Conservation (phyloP, 2,888 invertebrate genomes). For the Chymomyza caudatula region DNA sequence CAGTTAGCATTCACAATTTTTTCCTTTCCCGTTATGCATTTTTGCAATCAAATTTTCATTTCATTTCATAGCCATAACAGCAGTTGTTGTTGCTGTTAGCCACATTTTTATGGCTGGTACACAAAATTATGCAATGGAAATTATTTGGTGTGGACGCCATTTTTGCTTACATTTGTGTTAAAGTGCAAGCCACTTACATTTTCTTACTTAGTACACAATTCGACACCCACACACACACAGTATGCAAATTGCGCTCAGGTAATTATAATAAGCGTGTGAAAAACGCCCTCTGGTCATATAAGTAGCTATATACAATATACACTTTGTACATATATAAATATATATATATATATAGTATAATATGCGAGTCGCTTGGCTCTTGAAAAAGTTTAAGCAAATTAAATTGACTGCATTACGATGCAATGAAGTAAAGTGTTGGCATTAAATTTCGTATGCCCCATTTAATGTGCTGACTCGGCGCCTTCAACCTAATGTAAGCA, state of each 20-base stretch:
- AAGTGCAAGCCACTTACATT: slow-evolving; percentile 33
- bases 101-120: slow-evolving; percentile 17
- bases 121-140: slow-evolving; percentile 61
- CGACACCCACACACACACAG: neutral
- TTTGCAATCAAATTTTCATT: slow-evolving; percentile 62
- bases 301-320: neutral
- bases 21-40: slow-evolving; percentile 6
- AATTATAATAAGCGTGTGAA: slow-evolving; percentile 46
- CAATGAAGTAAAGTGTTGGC: slow-evolving; percentile 15
- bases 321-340: too few relatives aligned
- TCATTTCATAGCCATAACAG: slow-evolving; percentile 17
- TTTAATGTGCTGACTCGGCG: slow-evolving; percentile 3
- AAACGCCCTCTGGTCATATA: slow-evolving; percentile 17
- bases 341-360: neutral
- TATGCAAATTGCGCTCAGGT: slow-evolving; percentile 20
- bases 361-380: too few relatives aligned
- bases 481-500: neutral
- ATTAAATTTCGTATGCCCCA: neutral
- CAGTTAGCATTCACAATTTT: neutral
- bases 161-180: neutral
- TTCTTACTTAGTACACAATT: slow-evolving; percentile 14
- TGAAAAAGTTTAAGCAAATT: slow-evolving; percentile 17
- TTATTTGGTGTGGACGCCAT: slow-evolving; percentile 43
- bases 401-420: slow-evolving; percentile 23
- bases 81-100: neutral